A percentile compares a stretch with the other conserved stretches of the same genome.
Evolutionary conservation across 2,797 vertebrate genomes (phyloP).

Genomic region (Malacoraja senta): DNA sequence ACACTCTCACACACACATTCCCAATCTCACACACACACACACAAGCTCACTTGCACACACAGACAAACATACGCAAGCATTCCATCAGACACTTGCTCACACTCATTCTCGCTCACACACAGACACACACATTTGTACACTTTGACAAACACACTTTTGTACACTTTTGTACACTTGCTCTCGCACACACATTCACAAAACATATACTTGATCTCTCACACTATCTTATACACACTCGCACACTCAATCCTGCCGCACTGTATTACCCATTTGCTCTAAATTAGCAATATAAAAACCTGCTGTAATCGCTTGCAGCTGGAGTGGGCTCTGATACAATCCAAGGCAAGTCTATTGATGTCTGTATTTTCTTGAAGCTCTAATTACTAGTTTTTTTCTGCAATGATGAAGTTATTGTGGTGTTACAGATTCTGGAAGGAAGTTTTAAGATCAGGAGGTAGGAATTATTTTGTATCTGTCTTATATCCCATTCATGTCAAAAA

Average conservation of each 20-base stretch:
- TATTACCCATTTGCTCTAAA: not conserved
- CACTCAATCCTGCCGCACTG: not conserved
- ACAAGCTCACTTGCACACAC: not conserved
- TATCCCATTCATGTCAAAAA: not conserved
- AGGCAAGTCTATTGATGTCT: not conserved
- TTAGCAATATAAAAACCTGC: slow-evolving; percentile 3
- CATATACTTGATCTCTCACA: not conserved
- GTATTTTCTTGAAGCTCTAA: not conserved
- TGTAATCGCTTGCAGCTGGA: slow-evolving; percentile 11
- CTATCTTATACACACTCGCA: not conserved
- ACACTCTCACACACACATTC: not conserved
- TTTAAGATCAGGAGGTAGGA: not conserved
- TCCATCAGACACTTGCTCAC: too few relatives aligned
- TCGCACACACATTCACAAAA: too few relatives aligned
- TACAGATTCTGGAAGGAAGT: not conserved
- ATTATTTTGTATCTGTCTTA: not conserved
- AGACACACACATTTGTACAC: not conserved
- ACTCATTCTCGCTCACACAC: too few relatives aligned
- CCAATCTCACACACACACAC: not conserved
- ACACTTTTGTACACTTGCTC: not conserved
- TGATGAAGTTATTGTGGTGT: not conserved
- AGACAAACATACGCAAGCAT: too few relatives aligned
- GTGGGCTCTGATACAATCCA: not conserved
- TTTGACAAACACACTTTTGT: too few relatives aligned
- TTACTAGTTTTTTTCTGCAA: not conserved